phyloP scores from a whole-genome alignment of 1,140 invertebrate genomes.

The Bombus pascuorum region DNA sequence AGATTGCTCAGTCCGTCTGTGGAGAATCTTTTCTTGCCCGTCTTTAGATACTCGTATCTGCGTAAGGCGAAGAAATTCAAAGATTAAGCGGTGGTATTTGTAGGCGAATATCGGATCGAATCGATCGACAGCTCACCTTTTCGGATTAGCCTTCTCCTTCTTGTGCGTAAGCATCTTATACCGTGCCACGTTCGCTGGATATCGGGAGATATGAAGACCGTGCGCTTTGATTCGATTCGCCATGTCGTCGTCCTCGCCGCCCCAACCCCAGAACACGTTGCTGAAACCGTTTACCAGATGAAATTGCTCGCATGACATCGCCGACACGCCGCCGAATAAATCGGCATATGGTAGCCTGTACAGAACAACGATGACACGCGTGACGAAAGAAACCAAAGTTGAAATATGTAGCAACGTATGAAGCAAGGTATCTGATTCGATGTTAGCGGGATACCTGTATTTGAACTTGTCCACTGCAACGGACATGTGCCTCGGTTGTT shows the following conservation, averaged over 20 bases:
- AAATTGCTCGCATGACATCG: slow-evolving; percentile 92
- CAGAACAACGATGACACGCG: neutral
- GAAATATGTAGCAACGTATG: too few species aligned
- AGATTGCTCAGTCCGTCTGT: slow-evolving; percentile 94
- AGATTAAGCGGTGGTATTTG: neutral
- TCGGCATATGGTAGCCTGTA: slow-evolving; percentile 92
- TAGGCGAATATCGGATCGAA: too few species aligned
- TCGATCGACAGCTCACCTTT: slow-evolving; percentile 84
- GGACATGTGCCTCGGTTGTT: slow-evolving; percentile 96
- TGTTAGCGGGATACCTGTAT: slow-evolving; percentile 86
- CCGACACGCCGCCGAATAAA: slow-evolving; percentile 95
- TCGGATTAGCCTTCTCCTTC: slow-evolving; percentile 94
- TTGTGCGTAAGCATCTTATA: slow-evolving; percentile 96
- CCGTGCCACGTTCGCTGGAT: slow-evolving; percentile 92
- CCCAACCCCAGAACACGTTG: slow-evolving; percentile 96
- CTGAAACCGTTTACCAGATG: slow-evolving; percentile 94
- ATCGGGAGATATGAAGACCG: slow-evolving; percentile 92
- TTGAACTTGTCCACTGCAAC: slow-evolving; percentile 95
- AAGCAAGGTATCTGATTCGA: neutral
- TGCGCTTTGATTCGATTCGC: slow-evolving; percentile 91
- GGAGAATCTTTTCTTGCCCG: slow-evolving; percentile 91
- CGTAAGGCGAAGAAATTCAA: neutral
- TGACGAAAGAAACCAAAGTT: neutral
- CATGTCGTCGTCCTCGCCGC: slow-evolving; percentile 97
- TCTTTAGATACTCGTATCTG: slow-evolving; percentile 92